These are phyloP conservation scores for Andrena cerasifolii DNA, from an alignment of 1,140 invertebrate species.

Conservation along the genomic window DNA sequence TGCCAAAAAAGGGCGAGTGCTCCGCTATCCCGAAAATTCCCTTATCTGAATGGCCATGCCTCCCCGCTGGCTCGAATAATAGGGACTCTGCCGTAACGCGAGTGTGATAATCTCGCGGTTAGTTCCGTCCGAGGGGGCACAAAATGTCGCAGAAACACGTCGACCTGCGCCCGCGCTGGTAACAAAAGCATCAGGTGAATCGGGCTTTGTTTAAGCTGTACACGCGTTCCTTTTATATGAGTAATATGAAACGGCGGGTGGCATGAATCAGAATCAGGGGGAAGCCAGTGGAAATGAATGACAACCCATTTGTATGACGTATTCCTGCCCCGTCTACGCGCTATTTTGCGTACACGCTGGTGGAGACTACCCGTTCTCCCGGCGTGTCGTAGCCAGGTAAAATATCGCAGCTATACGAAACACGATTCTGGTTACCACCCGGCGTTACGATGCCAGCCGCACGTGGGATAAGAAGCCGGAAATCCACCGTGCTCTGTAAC, in stretches of 20 bases:
- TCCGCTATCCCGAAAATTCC: too few relatives aligned
- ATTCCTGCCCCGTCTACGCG: constrained; percentile 27
- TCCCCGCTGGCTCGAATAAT: too few relatives aligned
- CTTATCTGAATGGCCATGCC: too few relatives aligned
- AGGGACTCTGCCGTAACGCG: too few relatives aligned
- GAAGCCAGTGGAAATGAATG: constrained; percentile 72
- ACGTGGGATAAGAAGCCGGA: constrained; percentile 77
- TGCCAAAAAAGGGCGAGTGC: too few relatives aligned
- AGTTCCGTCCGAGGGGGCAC: not conserved
- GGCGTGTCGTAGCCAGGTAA: constrained; percentile 67
- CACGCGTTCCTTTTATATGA: constrained; percentile 54
- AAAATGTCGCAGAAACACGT: not conserved
- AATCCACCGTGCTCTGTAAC: constrained; percentile 66
- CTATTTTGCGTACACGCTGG: constrained; percentile 38
- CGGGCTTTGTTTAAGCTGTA: constrained; percentile 51
- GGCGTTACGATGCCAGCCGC: constrained; percentile 57
- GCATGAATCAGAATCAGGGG: constrained; percentile 75
- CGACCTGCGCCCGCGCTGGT: not conserved
- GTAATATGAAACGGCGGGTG: constrained; percentile 67
- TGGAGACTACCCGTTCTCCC: constrained; percentile 35
- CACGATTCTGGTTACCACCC: constrained; percentile 63
- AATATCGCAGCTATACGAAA: constrained; percentile 68
- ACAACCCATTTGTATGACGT: constrained; percentile 74
- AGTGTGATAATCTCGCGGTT: constrained; percentile 11
- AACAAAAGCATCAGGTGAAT: constrained; percentile 60